Evolutionary conservation across 1,140 invertebrate species (phyloP), one percentile per base, ranked within the genome.

Genomic region (Orussus abietinus): DNA sequence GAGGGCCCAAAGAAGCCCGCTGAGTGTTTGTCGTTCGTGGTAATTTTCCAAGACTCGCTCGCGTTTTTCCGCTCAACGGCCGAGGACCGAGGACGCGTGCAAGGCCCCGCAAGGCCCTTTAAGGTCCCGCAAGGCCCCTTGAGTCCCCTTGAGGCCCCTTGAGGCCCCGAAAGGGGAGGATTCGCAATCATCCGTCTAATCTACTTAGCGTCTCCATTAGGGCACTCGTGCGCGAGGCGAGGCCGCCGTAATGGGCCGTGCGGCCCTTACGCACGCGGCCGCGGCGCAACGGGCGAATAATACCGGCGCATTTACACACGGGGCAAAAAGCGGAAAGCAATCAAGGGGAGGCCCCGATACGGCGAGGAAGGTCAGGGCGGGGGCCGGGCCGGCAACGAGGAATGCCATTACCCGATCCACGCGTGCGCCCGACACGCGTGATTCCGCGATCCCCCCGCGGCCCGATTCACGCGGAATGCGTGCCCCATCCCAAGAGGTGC

Each of bases 341-440:
- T 66, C 63, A 64, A 62, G 58, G 54, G 35, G 53, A 56, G 49
- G 45, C 63, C 62, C 56, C 59, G 55, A 69, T 65, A 66, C 64
- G 57, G 53, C 53, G 54, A 60, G 62, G 64, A 66, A 66, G 65
- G 65, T 69, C 64, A 69, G 66, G 66, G 62, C 62, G 57, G 55
- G 59, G 53, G 42, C 48, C 49, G 47, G 51, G 55, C 56, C 56
- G 55, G 56, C 55, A 57, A 53, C 51, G 48, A 61, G 60, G 62
- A 67, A 67, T 67, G 64, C 62, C 62, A 67, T 67, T 66, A 62
- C 62, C 53, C 53, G 51, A 15, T 36, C 34, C 3, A 36, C n/a
- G 34, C 34, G 13, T 36, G 14, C 32, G 17, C 46, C 45, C 41
- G 42, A 49, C 47, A 52, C 47, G 53, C 53, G 47, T 47, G 47